Evolutionary conservation across 1,140 invertebrate genomes (phyloP), one percentile per base, ranked within the genome.

Genomic region (Zaprionus davidi): DNA sequence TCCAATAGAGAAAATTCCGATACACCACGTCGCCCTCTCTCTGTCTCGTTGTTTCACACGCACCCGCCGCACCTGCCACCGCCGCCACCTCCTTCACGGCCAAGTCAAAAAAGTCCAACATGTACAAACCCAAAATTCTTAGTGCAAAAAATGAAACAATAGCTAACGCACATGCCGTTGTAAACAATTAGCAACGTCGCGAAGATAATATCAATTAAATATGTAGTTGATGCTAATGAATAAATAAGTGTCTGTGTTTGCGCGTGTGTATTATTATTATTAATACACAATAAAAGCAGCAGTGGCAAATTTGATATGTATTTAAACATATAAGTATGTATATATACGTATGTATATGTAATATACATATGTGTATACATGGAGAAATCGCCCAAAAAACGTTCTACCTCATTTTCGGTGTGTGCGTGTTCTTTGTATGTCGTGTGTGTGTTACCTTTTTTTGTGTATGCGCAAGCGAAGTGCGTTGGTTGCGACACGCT

Each of bases 331-430:
- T 65, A 70, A 46, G 41, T 46, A 46, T 46, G 41, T 46, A 46
- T 46, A 17, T 55, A 24, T 74, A 31, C 17, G 36, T 20, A 12
- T 53, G 38, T 53, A 56, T 36, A 55, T 41, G 55, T 62, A 69
- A 20, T 68, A 72, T 73, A 79, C 53, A 69, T 64, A 38, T 71
- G 53, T 79, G 81, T 81, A 86, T 78, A 82, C 76, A 87, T 87
- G 80, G 83, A 86, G 83, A 86, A 86, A 82, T 86, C 83, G 83
- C 83, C 83, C 82, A 86, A 86, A 85, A 85, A 87, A 79, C 72
- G 78, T 86, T 86, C 82, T 86, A 59, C 58, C 69, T 76, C 55
- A 71, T 68, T 70, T 70, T 75, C 66, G 38, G 53, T 53, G 58
- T n/a, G 46, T 51, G 64, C 28, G 56, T 34, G 28, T 59, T 46